Base-by-base conservation (phyloP, 2,797 vertebrate species). In the Acipenser ruthenus region DNA sequence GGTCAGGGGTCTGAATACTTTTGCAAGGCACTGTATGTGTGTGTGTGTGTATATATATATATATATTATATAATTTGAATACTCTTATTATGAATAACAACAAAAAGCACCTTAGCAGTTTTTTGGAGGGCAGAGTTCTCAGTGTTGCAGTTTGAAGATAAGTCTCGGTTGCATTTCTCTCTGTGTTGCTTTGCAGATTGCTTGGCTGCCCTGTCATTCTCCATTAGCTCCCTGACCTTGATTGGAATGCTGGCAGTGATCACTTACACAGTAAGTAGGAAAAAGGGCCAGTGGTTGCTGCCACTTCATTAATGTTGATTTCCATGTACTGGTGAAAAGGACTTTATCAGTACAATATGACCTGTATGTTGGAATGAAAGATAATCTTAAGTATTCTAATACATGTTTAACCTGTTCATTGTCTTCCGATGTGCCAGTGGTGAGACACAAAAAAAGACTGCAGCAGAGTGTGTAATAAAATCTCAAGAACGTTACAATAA, bases 201-300 rank as follows among this genome's bases (percentile, higher is more conserved):
- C 67, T 86, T 98, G 81, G 88, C 90, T 64, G 94, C 95, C 13
- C 86, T 98, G 74, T 93, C 95, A 7, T 99, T 99, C 88, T 97
- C 96, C 79, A 96, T 98, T 87, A 98, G 97, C 82, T 90, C 94
- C 70, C 83, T 99, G 87, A 99, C 96, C 77, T 90, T 99, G 88
- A 92, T 99, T 81, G 96, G 96, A 80, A 99, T 99, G 97, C 79
- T 99, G 88, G 95, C 95, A 79, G 93, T 96, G 74, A 95, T 99
- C 86, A 98, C 93, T 72, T 99, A 99, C 80, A 99, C 95, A 67
- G 97, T 99, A 88, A 97, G 96, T 94, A 70, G 72, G 74, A 70
- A 78, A 37, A 68, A 15, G 63, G 67, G 67, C 71, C 68, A 73
- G 60, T 69, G 61, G 63, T 70, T 66, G 58, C 72, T 77, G 77